These are phyloP conservation scores for Cebus imitator DNA, from an alignment of 2,113 vertebrate genomes.

Conservation along the genomic window DNA sequence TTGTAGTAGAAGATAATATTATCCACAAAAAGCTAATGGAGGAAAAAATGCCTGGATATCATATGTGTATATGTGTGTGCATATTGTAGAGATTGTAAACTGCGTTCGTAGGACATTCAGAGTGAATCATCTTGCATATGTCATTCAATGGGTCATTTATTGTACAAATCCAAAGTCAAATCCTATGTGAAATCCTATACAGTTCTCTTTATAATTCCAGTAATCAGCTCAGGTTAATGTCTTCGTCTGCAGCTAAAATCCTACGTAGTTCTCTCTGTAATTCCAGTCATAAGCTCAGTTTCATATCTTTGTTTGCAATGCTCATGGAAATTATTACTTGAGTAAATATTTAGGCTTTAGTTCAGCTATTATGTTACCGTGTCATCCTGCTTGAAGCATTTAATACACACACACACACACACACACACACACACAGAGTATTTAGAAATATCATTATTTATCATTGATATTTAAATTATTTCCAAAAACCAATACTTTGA, in stretches of 20 bases:
- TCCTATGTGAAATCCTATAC: neutral
- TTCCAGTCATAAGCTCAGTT: neutral
- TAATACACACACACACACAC: fast-evolving
- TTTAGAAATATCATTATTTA: neutral
- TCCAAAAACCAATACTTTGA: neutral
- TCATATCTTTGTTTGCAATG: neutral
- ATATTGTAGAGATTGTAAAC: neutral
- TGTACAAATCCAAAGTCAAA: neutral
- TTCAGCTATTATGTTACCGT: neutral
- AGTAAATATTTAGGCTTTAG: neutral
- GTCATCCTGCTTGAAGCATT: neutral
- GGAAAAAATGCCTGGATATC: neutral
- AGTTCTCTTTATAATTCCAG: neutral
- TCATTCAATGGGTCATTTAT: neutral
- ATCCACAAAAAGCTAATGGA: neutral
- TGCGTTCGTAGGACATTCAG: neutral
- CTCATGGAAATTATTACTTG: neutral
- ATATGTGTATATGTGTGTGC: neutral
- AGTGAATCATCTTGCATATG: neutral
- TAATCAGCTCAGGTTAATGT: neutral
- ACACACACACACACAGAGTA: neutral
- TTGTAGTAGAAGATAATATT: neutral
- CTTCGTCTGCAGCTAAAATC: neutral
- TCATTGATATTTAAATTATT: neutral
- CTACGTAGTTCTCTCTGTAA: neutral